These are phyloP conservation scores for Staurois parvus DNA, from an alignment of 2,797 vertebrate species.

Conservation along the genomic window DNA sequence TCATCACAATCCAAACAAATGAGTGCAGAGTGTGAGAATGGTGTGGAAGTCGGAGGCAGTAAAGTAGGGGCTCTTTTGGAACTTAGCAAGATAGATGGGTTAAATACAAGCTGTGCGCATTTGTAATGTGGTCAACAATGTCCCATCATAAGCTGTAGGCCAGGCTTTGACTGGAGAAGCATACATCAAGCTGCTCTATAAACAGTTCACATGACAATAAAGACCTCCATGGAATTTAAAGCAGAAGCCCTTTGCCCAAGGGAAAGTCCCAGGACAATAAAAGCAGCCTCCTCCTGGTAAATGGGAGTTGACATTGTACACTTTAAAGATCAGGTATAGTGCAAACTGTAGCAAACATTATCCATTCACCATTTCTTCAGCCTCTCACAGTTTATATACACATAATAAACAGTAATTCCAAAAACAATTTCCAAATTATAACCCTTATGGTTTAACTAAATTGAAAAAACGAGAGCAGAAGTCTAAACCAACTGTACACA, in stretches of 20 bases:
- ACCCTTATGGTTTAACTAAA: too few relatives aligned
- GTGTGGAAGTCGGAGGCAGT: constrained; percentile 23
- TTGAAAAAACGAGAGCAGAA: too few relatives aligned
- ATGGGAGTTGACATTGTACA: constrained; percentile 21
- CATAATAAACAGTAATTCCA: too few relatives aligned
- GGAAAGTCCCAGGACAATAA: constrained; percentile 40
- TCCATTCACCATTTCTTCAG: too few relatives aligned
- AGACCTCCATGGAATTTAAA: constrained; percentile 54
- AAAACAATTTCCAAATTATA: too few relatives aligned
- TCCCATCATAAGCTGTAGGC: constrained; percentile 43
- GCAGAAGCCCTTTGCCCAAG: constrained; percentile 30
- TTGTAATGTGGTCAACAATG: constrained; percentile 49
- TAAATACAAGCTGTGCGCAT: constrained; percentile 51
- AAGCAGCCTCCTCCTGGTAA: constrained; percentile 13
- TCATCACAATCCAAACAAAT: constrained; percentile 18
- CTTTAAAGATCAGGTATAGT: constrained; percentile 14
- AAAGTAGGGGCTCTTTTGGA: constrained; percentile 46
- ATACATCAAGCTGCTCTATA: constrained; percentile 56
- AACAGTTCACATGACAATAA: constrained; percentile 53
- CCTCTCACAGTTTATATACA: too few relatives aligned
- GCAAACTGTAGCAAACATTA: background rate
- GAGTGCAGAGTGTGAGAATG: constrained; percentile 47
- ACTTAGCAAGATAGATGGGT: constrained; percentile 34
- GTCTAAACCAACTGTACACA: too few relatives aligned
- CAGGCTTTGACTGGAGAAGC: constrained; percentile 43